Percentiles rank a stretch among this genome's conserved stretches.
These are phyloP conservation scores for Onychorhynchus coronatus DNA, from an alignment of 2,113 vertebrate species.

Conservation along the genomic window DNA sequence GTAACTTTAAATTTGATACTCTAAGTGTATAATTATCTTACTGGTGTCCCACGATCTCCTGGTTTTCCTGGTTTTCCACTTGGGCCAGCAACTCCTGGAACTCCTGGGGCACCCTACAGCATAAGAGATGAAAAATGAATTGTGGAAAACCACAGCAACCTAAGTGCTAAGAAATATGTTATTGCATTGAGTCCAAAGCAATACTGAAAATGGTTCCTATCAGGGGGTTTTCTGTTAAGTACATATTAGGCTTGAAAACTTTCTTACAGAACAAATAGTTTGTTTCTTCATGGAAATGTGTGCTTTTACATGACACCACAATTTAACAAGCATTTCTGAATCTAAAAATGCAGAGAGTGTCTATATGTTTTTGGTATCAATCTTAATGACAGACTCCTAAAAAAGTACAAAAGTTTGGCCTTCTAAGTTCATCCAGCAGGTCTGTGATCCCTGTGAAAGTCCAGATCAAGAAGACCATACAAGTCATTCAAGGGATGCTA, in stretches of 20 bases:
- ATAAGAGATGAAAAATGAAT: slow-evolving; percentile 11
- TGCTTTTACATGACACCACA: background rate
- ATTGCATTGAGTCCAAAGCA: background rate
- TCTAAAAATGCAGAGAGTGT: background rate
- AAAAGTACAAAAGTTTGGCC: background rate
- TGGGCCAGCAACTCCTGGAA: slow-evolving; percentile 85
- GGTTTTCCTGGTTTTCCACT: slow-evolving; percentile 88
- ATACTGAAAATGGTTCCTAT: background rate
- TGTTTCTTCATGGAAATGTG: background rate
- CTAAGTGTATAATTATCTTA: slow-evolving; percentile 70
- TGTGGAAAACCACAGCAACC: background rate
- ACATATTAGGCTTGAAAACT: background rate
- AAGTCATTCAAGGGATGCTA: background rate
- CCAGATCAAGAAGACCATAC: background rate
- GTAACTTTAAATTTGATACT: slow-evolving; percentile 20
- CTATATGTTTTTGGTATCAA: background rate
- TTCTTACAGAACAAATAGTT: background rate
- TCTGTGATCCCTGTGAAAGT: background rate
- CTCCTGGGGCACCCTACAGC: slow-evolving; percentile 86
- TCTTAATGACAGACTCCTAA: background rate
- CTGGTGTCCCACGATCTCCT: slow-evolving; percentile 84
- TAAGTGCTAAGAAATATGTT: background rate
- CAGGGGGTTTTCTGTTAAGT: background rate
- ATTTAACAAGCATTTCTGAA: background rate
- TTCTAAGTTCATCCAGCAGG: background rate